Percentiles rank a stretch among this genome's conserved stretches.
These are phyloP conservation scores for Diplodus sargus DNA, from an alignment of 2,797 vertebrate species.

Conservation along the genomic window DNA sequence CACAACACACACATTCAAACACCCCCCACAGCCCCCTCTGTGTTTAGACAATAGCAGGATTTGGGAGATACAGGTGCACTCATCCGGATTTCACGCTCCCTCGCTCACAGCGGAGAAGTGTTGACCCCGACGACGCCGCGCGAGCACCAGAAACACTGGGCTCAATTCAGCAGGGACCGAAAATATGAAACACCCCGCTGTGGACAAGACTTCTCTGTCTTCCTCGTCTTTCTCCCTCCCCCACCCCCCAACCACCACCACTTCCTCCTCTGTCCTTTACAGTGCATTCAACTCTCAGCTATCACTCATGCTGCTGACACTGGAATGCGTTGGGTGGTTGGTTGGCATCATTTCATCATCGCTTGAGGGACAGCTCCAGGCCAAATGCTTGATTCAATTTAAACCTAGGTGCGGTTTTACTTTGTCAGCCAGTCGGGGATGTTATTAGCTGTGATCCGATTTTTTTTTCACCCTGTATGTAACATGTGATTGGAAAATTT, in stretches of 20 bases:
- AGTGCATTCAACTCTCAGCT: conserved; percentile 30
- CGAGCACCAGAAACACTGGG: conserved; percentile 42
- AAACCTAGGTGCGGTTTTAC: conserved; percentile 23
- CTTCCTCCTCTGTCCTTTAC: conserved; percentile 16
- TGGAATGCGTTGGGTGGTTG: conserved; percentile 50
- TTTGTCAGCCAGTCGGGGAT: conserved; percentile 27
- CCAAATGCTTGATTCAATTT: conserved; percentile 42
- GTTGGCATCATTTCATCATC: conserved; percentile 46
- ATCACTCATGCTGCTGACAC: conserved; percentile 49
- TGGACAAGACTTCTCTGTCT: conserved; percentile 41
- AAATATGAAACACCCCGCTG: conserved; percentile 58
- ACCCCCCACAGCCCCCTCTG: conserved; percentile 24
- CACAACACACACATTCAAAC: conserved; percentile 30
- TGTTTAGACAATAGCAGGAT: conserved; percentile 81
- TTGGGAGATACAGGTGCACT: conserved; percentile 72
- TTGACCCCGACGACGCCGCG: conserved; percentile 58
- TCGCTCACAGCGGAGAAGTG: conserved; percentile 66
- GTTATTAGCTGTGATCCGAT: not conserved
- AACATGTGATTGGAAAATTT: conserved; percentile 26
- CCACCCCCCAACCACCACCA: not conserved
- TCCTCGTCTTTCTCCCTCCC: conserved; percentile 9
- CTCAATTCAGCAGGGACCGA: conserved; percentile 50
- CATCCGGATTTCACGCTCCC: conserved; percentile 77
- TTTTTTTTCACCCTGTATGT: not conserved
- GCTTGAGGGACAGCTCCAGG: conserved; percentile 17